Evolutionary conservation across 2,888 invertebrate species (phyloP).

Genomic region (Archips crataeganus): DNA sequence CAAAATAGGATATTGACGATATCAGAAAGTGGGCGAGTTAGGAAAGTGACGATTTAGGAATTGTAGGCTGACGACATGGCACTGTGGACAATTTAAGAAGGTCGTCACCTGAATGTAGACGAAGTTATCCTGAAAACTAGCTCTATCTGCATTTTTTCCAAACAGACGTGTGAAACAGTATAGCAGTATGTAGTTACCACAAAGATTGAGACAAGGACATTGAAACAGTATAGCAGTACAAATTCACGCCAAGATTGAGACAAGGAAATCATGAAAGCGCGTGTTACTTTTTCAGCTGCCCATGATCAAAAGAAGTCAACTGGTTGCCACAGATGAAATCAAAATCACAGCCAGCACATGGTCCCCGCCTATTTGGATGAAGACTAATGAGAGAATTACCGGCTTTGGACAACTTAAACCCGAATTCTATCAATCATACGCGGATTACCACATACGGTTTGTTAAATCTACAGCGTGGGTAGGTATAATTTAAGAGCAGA

Average conservation of each 20-base stretch:
- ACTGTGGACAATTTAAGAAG: no score
- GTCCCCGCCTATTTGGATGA: slow-evolving; percentile 91
- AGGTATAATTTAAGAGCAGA: no score
- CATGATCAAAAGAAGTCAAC: slow-evolving; percentile 76
- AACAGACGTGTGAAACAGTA: no score
- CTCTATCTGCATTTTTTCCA: no score
- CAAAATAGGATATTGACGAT: no score
- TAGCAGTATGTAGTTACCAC: no score
- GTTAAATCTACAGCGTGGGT: slow-evolving; percentile 30
- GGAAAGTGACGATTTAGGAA: no score
- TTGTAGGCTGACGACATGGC: no score
- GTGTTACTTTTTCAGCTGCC: slow-evolving; percentile 75
- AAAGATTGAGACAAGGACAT: not conserved
- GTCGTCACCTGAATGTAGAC: no score
- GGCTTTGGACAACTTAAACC: slow-evolving; percentile 84
- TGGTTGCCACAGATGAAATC: slow-evolving; percentile 73
- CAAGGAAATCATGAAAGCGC: not conserved
- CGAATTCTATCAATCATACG: slow-evolving; percentile 91
- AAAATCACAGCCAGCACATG: slow-evolving; percentile 86
- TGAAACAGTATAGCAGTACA: no score
- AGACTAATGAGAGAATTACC: slow-evolving; percentile 85
- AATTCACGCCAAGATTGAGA: not conserved
- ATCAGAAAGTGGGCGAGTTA: no score
- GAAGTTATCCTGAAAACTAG: no score
- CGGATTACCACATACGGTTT: slow-evolving; percentile 91